A percentile compares a stretch with the other conserved stretches of the same genome.
phyloP scores from a whole-genome alignment of 2,797 vertebrate species.

The Craterocephalus amniculus region DNA sequence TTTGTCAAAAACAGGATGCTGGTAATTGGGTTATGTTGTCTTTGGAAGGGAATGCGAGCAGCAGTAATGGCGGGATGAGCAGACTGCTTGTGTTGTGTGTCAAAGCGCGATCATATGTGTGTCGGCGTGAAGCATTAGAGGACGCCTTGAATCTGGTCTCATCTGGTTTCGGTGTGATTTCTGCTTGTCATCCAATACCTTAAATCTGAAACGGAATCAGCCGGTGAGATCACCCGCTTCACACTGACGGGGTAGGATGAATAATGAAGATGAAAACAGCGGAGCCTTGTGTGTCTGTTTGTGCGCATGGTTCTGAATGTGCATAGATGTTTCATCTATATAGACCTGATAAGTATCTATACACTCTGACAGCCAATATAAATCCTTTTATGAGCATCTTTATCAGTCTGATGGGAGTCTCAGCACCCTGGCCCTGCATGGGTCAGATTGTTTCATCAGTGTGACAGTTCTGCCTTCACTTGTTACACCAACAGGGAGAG shows the following conservation, averaged over 20 bases:
- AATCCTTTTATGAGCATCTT: constrained; percentile 80
- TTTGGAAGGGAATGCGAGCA: constrained; percentile 67
- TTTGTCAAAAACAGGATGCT: constrained; percentile 65
- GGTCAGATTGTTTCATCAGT: constrained; percentile 79
- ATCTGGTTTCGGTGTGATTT: constrained; percentile 72
- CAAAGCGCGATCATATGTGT: constrained; percentile 60
- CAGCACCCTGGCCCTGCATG: constrained; percentile 54
- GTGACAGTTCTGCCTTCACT: constrained; percentile 70
- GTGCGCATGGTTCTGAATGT: constrained; percentile 25
- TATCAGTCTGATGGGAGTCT: constrained; percentile 71
- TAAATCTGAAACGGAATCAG: constrained; percentile 74
- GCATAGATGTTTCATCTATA: constrained; percentile 66
- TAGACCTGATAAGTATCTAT: constrained; percentile 71
- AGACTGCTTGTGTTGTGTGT: constrained; percentile 59
- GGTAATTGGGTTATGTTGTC: constrained; percentile 72
- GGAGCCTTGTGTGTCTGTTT: constrained; percentile 34
- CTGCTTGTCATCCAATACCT: constrained; percentile 74
- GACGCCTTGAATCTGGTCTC: constrained; percentile 59
- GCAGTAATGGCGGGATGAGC: constrained; percentile 62
- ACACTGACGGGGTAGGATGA: constrained; percentile 46
- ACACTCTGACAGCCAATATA: constrained; percentile 78
- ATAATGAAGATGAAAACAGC: constrained; percentile 60
- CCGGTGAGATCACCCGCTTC: constrained; percentile 59
- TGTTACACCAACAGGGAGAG: constrained; percentile 37
- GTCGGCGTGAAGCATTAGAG: constrained; percentile 34